Evolutionary conservation across 92 coral and sea anemone species (phyloP).

Genomic region (Heteractis magnifica): DNA sequence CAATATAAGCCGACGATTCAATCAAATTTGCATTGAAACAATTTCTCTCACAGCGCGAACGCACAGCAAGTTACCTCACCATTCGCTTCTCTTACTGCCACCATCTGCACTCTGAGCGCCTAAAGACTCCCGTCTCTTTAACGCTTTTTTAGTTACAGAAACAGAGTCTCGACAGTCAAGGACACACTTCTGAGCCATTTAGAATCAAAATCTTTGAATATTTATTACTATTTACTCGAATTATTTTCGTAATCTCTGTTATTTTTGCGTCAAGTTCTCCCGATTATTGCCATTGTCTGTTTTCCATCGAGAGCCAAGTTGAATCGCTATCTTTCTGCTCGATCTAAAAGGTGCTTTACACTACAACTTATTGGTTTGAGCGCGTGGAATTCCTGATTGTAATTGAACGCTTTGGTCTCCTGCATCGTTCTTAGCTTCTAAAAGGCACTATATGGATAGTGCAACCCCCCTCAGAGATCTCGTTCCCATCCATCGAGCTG

Average conservation of each 20-base stretch:
- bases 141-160: not conserved
- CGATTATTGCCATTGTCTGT: not conserved
- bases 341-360: not conserved
- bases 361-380: not conserved
- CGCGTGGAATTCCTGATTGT: conserved; percentile 25
- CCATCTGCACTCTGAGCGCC: conserved; percentile 25
- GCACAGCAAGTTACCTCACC: conserved; percentile 34
- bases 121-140: conserved; percentile 15
- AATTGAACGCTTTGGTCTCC: conserved; percentile 41
- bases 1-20: conserved; percentile 89
- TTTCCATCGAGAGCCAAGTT: not conserved
- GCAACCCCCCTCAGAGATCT: conserved; percentile 15
- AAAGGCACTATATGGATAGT: conserved; percentile 11
- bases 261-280: not conserved
- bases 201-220: not conserved
- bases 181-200: not conserved
- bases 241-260: not conserved
- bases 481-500: conserved; percentile 1
- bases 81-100: not conserved
- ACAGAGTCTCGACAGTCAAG: not conserved
- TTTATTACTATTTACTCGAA: not conserved
- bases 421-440: conserved; percentile 25
- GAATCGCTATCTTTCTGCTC: not conserved
- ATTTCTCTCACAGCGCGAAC: conserved; percentile 71
- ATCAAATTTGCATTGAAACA: conserved; percentile 90